Base-by-base conservation (phyloP, 2,888 invertebrate species). In the Chalcis sispes region DNA sequence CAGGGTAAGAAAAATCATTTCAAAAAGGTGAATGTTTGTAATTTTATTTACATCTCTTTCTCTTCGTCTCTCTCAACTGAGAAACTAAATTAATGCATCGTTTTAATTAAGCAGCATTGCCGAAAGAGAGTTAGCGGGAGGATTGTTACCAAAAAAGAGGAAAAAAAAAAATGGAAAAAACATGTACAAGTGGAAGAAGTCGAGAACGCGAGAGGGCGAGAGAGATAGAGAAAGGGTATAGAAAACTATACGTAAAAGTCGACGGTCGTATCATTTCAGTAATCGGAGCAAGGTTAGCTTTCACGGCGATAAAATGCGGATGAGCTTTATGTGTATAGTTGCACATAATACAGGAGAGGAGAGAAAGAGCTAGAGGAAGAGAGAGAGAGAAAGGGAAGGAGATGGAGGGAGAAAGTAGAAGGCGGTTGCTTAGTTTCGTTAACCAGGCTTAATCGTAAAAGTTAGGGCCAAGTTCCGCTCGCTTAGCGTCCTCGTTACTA, bases 381-480 rank as follows among this genome's bases (percentile, higher is more conserved):
- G 52, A 8, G 23, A 52, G 27, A 50, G 5, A 52, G 52, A 25
- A 25, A 20, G 18, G n/a, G 46, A n/a, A 46, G 46, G 15, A 20
- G 2, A 4, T 27, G 29, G 29, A 10, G 5, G n/a, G n/a, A 13
- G 15, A 7, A 20, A 18, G 50, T 20, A 50, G 23, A 7, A 8
- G 50, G 36, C 36, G 5, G 20, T 50, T 3, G 50, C 27, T 46
- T 46, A 36, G 50, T 65, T 71, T 71, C 75, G 71, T 75, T 75
- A 75, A 71, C 66, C 65, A 27, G 61, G 59, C 61, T 75, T 70
- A 42, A 71, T 71, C 70, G 75, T 71, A 75, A 75, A 75, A 75
- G 75, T 75, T 75, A 75, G 66, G 46, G 66, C 58, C 52, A 64
- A 71, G 65, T 71, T 71, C 66, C 66, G 65, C 46, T 42, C 71